These are phyloP conservation scores for Tetramorium alpestre DNA, from an alignment of 1,140 invertebrate species.

Conservation along the genomic window DNA sequence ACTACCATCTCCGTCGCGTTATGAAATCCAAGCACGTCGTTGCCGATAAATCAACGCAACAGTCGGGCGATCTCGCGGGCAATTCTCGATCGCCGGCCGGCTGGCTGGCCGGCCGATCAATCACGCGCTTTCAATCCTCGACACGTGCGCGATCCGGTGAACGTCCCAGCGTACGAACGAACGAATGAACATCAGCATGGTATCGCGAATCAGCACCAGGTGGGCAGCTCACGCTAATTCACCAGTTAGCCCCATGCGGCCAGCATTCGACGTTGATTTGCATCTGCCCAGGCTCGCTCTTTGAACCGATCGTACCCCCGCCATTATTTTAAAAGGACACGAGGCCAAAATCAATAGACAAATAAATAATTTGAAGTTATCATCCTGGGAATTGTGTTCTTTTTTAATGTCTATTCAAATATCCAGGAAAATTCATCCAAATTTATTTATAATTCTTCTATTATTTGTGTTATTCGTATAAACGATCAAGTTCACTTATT, in stretches of 20 bases:
- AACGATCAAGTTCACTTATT: too few relatives aligned
- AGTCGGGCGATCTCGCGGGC: constrained; percentile 37
- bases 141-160: constrained; percentile 40
- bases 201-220: constrained; percentile 55
- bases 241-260: constrained; percentile 19
- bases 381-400: not conserved
- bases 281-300: constrained; percentile 13
- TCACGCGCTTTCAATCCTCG: constrained; percentile 40
- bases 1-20: constrained; percentile 27
- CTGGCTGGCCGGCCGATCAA: constrained; percentile 25
- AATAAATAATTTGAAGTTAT: not conserved
- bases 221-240: constrained; percentile 46
- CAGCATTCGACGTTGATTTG: constrained; percentile 36
- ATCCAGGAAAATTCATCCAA: too few relatives aligned
- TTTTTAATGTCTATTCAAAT: not conserved
- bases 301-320: not conserved
- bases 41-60: constrained; percentile 56
- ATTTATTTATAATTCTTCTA: too few relatives aligned
- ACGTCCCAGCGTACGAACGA: constrained; percentile 36
- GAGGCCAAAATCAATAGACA: not conserved
- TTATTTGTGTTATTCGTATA: too few relatives aligned
- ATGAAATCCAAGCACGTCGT: constrained; percentile 34
- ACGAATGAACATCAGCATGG: constrained; percentile 26
- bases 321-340: not conserved
- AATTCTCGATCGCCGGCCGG: constrained; percentile 45